These are phyloP conservation scores for Sitta europaea DNA, from an alignment of 2,113 vertebrate species.

Conservation along the genomic window DNA sequence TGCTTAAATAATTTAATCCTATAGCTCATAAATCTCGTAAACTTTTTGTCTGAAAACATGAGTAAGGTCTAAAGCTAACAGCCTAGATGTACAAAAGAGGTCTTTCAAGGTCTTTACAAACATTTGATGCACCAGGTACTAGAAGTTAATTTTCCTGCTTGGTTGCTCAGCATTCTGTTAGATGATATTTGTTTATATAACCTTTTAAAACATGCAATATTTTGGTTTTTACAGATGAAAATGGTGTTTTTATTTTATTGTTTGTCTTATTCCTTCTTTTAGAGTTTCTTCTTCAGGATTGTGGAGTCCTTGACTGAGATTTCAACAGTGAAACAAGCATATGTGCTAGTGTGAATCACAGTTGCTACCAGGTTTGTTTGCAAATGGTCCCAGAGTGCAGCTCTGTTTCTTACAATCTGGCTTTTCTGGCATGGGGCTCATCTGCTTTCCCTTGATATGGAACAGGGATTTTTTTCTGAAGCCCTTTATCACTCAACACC, in stretches of 20 bases:
- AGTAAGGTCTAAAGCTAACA: neutral
- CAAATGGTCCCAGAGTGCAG: conserved; percentile 42
- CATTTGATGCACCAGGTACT: neutral
- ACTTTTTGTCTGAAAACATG: neutral
- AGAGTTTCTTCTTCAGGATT: neutral
- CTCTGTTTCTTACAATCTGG: conserved; percentile 55
- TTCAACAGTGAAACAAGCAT: conserved; percentile 45
- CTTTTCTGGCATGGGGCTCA: conserved; percentile 42
- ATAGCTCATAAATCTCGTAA: neutral
- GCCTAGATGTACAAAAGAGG: neutral
- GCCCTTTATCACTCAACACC: conserved; percentile 6
- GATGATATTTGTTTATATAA: neutral
- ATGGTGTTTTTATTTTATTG: neutral
- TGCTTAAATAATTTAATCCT: neutral
- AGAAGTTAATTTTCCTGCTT: neutral
- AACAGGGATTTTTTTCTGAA: conserved; percentile 21
- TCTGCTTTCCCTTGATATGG: neutral
- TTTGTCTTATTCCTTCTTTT: neutral
- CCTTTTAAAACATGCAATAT: neutral
- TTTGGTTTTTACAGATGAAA: neutral
- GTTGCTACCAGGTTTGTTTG: conserved; percentile 42
- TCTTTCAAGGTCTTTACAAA: neutral
- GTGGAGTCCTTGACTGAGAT: conserved; percentile 24
- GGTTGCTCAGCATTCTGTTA: neutral
- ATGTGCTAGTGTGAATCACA: conserved; percentile 31